phyloP scores from a whole-genome alignment of 2,113 vertebrate species.

The Eleginops maclovinus region DNA sequence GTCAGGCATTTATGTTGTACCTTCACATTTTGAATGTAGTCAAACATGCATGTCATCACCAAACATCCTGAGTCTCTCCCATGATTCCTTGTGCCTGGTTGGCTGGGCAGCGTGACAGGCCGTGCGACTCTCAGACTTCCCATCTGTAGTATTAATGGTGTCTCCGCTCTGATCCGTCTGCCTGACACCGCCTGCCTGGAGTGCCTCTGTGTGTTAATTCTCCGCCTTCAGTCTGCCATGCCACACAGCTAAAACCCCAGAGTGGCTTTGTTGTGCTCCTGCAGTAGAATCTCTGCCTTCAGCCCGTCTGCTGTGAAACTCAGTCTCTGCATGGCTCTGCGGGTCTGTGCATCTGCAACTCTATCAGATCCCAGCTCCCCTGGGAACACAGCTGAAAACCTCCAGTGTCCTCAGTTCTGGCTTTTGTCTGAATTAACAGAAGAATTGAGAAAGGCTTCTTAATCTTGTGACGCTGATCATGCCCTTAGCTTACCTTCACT shows the following conservation, averaged over 20 bases:
- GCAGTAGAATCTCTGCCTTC: slow-evolving; percentile 58
- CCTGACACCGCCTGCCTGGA: slow-evolving; percentile 64
- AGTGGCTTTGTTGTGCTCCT: slow-evolving; percentile 68
- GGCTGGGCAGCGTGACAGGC: slow-evolving; percentile 40
- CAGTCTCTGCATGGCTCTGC: slow-evolving; percentile 40
- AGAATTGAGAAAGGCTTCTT: slow-evolving; percentile 3
- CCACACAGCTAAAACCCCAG: slow-evolving; percentile 61
- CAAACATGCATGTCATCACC: background rate
- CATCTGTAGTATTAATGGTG: slow-evolving; percentile 63
- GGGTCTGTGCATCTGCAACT: slow-evolving; percentile 34
- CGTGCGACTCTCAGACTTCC: slow-evolving; percentile 49
- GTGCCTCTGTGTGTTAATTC: slow-evolving; percentile 63
- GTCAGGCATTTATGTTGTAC: background rate
- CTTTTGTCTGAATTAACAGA: slow-evolving; percentile 17
- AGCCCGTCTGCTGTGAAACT: slow-evolving; percentile 46
- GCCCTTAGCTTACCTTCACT: background rate
- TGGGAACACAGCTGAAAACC: slow-evolving; percentile 20
- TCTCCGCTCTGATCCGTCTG: slow-evolving; percentile 60
- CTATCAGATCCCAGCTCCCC: slow-evolving; percentile 35
- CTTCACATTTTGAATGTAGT: too few species aligned
- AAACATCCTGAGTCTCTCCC: background rate
- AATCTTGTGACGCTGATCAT: background rate
- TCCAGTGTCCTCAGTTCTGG: slow-evolving; percentile 27
- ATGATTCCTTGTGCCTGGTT: slow-evolving; percentile 8
- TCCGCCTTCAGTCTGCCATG: slow-evolving; percentile 59